Conservation (phyloP, 2,888 invertebrate genomes). For the Poecilus cupreus region DNA sequence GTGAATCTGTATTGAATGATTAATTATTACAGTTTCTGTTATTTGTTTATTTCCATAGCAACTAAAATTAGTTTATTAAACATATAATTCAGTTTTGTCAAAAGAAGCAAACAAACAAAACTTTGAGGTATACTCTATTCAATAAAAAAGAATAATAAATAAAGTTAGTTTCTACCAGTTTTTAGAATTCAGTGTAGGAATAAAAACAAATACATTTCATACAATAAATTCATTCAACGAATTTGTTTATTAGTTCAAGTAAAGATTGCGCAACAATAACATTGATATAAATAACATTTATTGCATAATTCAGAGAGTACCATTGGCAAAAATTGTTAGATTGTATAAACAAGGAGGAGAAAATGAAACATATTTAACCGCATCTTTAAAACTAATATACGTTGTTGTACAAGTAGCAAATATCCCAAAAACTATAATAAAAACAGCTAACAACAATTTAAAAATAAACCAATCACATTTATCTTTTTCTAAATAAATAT, state of each 20-base stretch:
- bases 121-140: no score
- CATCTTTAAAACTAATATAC: slow-evolving; percentile 81
- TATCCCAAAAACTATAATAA: slow-evolving; percentile 79
- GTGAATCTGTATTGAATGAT: no score
- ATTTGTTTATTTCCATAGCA: no score
- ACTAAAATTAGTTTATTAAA: no score
- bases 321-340: slow-evolving; percentile 70
- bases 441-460: slow-evolving; percentile 68
- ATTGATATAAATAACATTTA: neutral
- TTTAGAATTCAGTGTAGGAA: neutral
- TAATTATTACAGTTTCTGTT: no score
- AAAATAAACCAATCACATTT: slow-evolving; percentile 14
- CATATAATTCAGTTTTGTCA: no score
- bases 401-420: slow-evolving; percentile 81
- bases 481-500: neutral
- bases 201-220: neutral
- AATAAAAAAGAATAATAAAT: no score
- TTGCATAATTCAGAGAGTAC: neutral
- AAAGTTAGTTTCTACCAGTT: neutral
- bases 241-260: neutral
- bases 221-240: neutral
- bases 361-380: slow-evolving; percentile 79
- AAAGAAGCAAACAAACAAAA: no score
- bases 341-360: slow-evolving; percentile 85
- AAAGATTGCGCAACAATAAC: neutral